phyloP scores from a whole-genome alignment of 2,888 invertebrate genomes.

The Oscheius sp. region DNA sequence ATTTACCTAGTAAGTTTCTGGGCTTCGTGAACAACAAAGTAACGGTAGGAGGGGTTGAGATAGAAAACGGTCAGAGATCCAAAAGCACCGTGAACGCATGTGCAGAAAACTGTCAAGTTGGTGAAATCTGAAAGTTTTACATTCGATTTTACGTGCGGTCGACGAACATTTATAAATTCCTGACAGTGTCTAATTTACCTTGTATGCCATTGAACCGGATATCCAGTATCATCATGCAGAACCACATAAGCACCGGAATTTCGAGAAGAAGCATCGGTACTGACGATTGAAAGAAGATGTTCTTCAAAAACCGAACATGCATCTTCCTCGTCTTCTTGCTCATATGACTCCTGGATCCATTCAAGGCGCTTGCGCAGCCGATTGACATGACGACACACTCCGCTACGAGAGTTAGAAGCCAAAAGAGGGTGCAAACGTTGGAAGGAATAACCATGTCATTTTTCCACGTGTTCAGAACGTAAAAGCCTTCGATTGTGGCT shows the following conservation, averaged over 20 bases:
- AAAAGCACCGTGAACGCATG: conserved; percentile 6
- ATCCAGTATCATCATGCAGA: conserved; percentile 1
- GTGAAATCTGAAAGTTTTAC: neutral
- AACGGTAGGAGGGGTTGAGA: neutral
- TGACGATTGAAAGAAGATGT: conserved; percentile 1
- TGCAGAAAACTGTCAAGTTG: neutral
- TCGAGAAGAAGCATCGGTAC: conserved; percentile 5
- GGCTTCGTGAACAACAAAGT: neutral
- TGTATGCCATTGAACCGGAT: neutral
- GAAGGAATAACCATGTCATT: neutral
- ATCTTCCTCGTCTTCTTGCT: conserved; percentile 11
- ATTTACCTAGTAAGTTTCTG: neutral
- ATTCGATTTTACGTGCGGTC: no score
- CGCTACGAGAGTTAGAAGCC: neutral
- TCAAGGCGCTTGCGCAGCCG: neutral
- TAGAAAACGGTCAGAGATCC: neutral
- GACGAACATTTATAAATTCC: neutral
- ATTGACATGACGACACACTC: neutral
- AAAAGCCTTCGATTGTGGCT: conserved; percentile 9
- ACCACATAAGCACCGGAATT: conserved; percentile 2
- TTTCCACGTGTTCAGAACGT: conserved; percentile 15
- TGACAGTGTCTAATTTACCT: neutral
- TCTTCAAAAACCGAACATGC: conserved; percentile 20
- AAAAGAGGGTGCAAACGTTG: neutral
- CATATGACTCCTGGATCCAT: conserved; percentile 6